Evolutionary conservation across 2,888 invertebrate genomes (phyloP).

Genomic region (Brenthis daphne): DNA sequence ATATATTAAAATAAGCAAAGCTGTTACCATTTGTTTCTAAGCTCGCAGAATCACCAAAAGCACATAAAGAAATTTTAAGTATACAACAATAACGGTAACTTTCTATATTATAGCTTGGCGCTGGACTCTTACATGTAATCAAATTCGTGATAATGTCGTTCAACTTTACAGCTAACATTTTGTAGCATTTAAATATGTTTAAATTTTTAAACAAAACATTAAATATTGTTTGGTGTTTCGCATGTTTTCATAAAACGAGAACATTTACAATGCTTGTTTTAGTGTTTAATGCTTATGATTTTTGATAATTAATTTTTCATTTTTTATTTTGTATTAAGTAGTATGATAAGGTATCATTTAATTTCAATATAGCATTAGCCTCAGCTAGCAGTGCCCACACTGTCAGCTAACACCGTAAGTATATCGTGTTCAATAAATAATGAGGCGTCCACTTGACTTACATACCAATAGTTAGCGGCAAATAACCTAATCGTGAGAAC

Average conservation of each 20-base stretch:
- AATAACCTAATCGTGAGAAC: slow-evolving; percentile 44
- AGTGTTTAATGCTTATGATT: too few relatives aligned
- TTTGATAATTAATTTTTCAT: background rate
- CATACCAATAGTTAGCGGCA: slow-evolving; percentile 43
- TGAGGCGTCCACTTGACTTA: slow-evolving; percentile 41
- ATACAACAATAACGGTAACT: slow-evolving; percentile 26
- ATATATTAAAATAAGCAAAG: background rate
- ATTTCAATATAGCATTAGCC: slow-evolving; percentile 27
- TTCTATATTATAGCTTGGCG: slow-evolving; percentile 16
- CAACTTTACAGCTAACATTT: slow-evolving; percentile 20
- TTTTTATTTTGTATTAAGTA: background rate
- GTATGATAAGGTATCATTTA: slow-evolving; percentile 25
- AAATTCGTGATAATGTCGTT: slow-evolving; percentile 23
- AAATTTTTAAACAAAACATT: background rate
- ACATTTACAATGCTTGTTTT: background rate
- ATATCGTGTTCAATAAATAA: slow-evolving; percentile 44
- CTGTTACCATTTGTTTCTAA: slow-evolving; percentile 12
- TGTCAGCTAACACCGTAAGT: slow-evolving; percentile 37
- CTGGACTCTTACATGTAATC: slow-evolving; percentile 10
- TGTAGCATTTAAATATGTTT: slow-evolving; percentile 1
- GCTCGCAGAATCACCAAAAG: slow-evolving; percentile 10
- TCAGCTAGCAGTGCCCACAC: slow-evolving; percentile 24
- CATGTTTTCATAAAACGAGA: background rate
- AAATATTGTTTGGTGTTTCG: background rate
- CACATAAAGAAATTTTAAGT: slow-evolving; percentile 16